Evolutionary conservation across 2,888 invertebrate genomes (phyloP).

Genomic region (Pachydiplax longipennis): DNA sequence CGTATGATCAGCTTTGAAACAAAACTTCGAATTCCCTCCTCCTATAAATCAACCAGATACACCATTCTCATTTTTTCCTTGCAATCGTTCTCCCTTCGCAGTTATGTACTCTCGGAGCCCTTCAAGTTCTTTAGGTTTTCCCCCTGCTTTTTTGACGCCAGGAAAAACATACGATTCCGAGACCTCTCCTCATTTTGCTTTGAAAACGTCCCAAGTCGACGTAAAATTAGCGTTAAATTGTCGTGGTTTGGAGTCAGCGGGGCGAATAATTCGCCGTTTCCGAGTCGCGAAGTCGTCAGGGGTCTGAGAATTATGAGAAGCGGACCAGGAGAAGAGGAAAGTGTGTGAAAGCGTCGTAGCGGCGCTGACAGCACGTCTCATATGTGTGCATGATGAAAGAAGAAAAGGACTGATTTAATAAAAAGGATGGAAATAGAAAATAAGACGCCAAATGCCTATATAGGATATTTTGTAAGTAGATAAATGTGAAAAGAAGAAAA

Average conservation of each 20-base stretch:
- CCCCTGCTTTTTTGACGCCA: too few relatives aligned
- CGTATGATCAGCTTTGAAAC: too few relatives aligned
- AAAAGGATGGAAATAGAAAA: too few relatives aligned
- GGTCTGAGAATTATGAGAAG: not conserved
- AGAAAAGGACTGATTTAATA: too few relatives aligned
- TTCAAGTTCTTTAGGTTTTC: not conserved
- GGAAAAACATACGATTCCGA: not conserved
- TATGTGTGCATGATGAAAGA: not conserved
- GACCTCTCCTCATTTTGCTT: not conserved
- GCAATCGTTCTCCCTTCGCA: not conserved
- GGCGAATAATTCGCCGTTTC: not conserved
- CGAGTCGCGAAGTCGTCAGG: constrained; percentile 1
- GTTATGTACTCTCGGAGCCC: not conserved
- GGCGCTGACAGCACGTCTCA: not conserved
- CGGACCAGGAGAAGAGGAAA: not conserved
- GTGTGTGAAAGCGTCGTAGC: not conserved
- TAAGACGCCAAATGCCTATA: too few relatives aligned
- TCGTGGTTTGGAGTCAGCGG: constrained; percentile 6
- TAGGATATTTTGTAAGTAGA: too few relatives aligned
- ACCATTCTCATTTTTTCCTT: not conserved
- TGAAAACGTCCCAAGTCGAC: not conserved
- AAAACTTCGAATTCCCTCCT: too few relatives aligned
- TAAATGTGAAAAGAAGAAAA: too few relatives aligned
- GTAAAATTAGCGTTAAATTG: constrained; percentile 13
- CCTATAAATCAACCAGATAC: not conserved